Base-by-base conservation (phyloP, 2,113 vertebrate genomes). In the Salvelinus sp. region DNA sequence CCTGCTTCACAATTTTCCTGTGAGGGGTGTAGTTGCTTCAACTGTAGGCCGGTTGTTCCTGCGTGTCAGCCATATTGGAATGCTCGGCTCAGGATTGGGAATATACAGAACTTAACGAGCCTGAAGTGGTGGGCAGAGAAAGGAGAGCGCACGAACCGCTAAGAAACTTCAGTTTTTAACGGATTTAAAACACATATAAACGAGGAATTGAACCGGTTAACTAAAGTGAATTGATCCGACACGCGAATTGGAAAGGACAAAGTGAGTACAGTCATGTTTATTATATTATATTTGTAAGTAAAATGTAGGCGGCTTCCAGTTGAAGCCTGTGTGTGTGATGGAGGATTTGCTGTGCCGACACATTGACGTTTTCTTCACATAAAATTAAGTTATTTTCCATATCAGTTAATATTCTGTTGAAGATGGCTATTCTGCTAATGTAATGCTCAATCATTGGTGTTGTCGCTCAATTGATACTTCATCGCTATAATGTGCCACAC, bases 11-110 rank as follows among this genome's bases (percentile, higher is more conserved):
- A 66, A 25, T 66, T 66, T 66, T 65, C 63, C 63, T 65, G 22
- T 65, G 25, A 66, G 64, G 27, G 64, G 28, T 66, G 13, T 66
- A 28, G 64, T 28, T 28, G 64, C 6, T 18, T 66, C 64, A 18
- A 27, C 27, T 13, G 65, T 30, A 30, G 66, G 18, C 66, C 66
- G 66, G 28, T 66, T 28, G 66, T 20, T 33, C 16, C 66, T 68
- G 27, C 65, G 23, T 25, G 27, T 25, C 65, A 23, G 66, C 66
- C 66, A 68, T 68, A 33, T 68, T 68, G 66, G 66, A 68, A 66
- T 38, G 13, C 28, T 68, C 28, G 6, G 30, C 16, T 68, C 28
- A 28, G 66, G 66, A 68, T 68, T 30, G 30, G 66, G 30, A 30
- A n/a, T 33, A 33, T 14, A 33, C 16, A 67, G 22, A 23, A 30